phyloP scores from a whole-genome alignment of 2,888 invertebrate species.

The Ophraella communa region DNA sequence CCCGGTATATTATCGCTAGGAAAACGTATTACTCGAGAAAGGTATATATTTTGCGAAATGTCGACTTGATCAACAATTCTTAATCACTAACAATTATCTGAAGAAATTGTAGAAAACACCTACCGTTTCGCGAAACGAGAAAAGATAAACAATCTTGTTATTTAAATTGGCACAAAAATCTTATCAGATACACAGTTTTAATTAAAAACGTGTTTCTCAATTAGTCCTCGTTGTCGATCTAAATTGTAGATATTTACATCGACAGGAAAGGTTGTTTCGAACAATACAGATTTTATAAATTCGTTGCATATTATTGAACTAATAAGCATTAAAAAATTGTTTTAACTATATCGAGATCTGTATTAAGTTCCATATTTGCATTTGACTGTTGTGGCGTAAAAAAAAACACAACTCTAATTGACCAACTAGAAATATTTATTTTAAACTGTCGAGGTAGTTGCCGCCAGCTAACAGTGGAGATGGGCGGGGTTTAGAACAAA shows the following conservation, averaged over 20 bases:
- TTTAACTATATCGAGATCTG: too few relatives aligned
- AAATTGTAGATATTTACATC: constrained; percentile 6
- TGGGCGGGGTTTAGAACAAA: too few relatives aligned
- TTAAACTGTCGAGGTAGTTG: too few relatives aligned
- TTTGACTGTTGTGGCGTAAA: too few relatives aligned
- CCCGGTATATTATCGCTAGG: neutral
- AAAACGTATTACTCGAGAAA: neutral
- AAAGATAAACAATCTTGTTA: constrained; percentile 23
- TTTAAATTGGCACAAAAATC: constrained; percentile 27
- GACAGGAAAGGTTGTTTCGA: neutral
- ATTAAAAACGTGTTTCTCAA: constrained; percentile 33
- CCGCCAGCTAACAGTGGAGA: too few relatives aligned
- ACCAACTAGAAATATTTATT: too few relatives aligned
- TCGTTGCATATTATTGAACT: neutral
- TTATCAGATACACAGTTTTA: constrained; percentile 15
- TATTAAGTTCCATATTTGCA: too few relatives aligned
- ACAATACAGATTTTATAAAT: neutral
- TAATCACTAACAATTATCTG: constrained; percentile 11
- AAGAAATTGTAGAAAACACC: constrained; percentile 15
- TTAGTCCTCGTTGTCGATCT: constrained; percentile 20
- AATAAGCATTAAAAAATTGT: too few relatives aligned
- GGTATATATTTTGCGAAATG: neutral
- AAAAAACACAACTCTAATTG: too few relatives aligned
- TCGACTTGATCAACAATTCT: neutral
- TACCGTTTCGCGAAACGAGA: constrained; percentile 14